phyloP scores from a whole-genome alignment of 2,888 invertebrate species.

The Antheraea yamamai region DNA sequence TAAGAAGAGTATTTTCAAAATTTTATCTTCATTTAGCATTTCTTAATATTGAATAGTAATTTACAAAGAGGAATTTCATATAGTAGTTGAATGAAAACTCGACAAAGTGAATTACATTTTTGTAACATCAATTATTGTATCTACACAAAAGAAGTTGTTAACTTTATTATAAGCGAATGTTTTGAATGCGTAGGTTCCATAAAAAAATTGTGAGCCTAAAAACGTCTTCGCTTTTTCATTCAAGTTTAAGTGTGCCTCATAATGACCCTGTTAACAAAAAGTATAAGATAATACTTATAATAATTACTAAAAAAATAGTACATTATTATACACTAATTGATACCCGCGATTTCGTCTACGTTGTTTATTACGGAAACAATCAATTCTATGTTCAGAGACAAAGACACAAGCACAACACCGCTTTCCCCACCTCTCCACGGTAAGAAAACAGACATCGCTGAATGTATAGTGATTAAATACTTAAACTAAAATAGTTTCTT shows the following conservation, averaged over 20 bases:
- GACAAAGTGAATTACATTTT: conserved; percentile 28
- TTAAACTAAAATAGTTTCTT: too few relatives aligned
- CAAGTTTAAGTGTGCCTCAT: conserved; percentile 58
- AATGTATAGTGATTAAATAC: too few relatives aligned
- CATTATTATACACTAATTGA: conserved; percentile 6
- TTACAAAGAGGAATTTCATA: not conserved
- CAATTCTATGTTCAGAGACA: too few relatives aligned
- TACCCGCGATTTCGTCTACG: too few relatives aligned
- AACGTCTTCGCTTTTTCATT: conserved; percentile 50
- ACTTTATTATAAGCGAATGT: conserved; percentile 54
- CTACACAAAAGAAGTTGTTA: conserved; percentile 62
- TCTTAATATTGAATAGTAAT: not conserved
- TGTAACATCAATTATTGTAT: conserved; percentile 37
- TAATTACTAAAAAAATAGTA: not conserved
- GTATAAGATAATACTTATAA: conserved; percentile 25
- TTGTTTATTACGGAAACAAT: too few relatives aligned
- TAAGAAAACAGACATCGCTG: too few relatives aligned
- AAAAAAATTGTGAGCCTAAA: conserved; percentile 65
- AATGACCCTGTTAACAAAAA: conserved; percentile 60
- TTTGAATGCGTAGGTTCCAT: conserved; percentile 62
- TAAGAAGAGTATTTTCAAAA: too few relatives aligned
- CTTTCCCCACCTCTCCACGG: too few relatives aligned
- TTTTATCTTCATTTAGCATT: too few relatives aligned
- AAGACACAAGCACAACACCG: too few relatives aligned
- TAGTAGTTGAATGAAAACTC: not conserved